Base-by-base conservation (phyloP, 2,888 invertebrate genomes). In the Tenthredo mesomela region DNA sequence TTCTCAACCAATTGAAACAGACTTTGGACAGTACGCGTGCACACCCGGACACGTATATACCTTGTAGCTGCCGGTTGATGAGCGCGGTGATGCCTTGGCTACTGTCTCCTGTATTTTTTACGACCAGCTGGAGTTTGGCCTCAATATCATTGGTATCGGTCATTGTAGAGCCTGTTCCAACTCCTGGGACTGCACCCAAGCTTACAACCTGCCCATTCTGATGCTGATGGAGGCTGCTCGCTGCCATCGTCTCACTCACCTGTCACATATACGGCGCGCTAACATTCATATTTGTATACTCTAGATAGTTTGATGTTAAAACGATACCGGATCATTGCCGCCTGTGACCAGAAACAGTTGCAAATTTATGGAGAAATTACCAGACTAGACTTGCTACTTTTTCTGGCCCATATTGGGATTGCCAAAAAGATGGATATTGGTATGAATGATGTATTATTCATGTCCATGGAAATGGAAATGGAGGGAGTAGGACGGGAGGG, bases 231-330 rank as follows among this genome's bases (percentile, higher is more conserved):
- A 96, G 96, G 93, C 96, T 96, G 91, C 96, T 96, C 33, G 95
- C 95, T 47, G 96, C 96, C 96, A 97, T 97, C 83, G 97, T 97
- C 94, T 97, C 97, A 94, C 96, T 96, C 90, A 97, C 97, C 97
- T 97, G 80, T 67, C 50, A 40, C 84, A 83, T 50, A 29, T 58
- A 84, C 54, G 18, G 65, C 25, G 70, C 85, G 58, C 83, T 85
- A 71, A 73, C 78, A 84, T 82, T 50, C 82, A 80, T 67, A 50
- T 84, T 87, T 82, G 82, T 15, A 80, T 71, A 78, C 40, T 37
- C 70, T 67, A 33, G 50, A 82, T 78, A 25, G 18, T 70, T 78
- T n/a, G n/a, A 47, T 47, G 54, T 29, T 43, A 67, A 84, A 61
- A 84, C 54, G 83, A 70, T 83, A 83, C 83, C 70, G 33, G 54